Conservation (phyloP, 2,113 vertebrate species). For the Nyctibius bracteatus region DNA sequence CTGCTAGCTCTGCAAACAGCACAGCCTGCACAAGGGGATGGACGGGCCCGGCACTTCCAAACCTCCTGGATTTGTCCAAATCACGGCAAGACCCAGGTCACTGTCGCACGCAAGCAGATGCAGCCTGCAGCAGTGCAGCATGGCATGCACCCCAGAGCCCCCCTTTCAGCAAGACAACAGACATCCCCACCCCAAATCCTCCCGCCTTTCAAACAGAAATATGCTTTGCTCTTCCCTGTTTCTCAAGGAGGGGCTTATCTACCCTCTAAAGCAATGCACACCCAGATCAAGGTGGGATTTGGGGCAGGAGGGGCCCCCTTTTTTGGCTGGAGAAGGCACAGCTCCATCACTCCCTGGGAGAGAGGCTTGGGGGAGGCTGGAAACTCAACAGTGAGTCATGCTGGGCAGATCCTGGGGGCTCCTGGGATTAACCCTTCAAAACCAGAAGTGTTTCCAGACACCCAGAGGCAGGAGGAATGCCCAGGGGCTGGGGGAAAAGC, state of each 20-base stretch:
- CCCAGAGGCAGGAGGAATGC: neutral
- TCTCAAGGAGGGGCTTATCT: neutral
- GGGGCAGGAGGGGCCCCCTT: neutral
- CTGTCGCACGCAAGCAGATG: rapidly evolving
- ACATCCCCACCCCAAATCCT: neutral
- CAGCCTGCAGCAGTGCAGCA: neutral
- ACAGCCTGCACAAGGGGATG: rapidly evolving
- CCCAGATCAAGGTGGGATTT: neutral
- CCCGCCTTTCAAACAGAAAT: neutral
- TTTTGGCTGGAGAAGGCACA: neutral
- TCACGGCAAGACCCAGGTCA: neutral
- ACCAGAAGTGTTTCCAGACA: neutral
- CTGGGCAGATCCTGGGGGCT: slow-evolving; percentile 16
- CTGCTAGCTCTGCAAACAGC: neutral
- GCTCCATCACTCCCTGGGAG: neutral
- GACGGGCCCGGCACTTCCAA: neutral
- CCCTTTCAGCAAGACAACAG: neutral
- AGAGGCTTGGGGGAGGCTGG: slow-evolving; percentile 36
- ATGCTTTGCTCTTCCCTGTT: neutral
- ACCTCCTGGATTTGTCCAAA: neutral
- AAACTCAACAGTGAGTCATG: slow-evolving; percentile 44
- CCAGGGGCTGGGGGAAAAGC: neutral
- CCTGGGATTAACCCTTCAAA: slow-evolving; percentile 51
- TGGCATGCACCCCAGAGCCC: neutral
- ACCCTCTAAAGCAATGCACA: neutral